Percentiles rank a stretch among this genome's conserved stretches.
Evolutionary conservation across 2,797 vertebrate genomes (phyloP).

Genomic region (Darevskia nairensis): DNA sequence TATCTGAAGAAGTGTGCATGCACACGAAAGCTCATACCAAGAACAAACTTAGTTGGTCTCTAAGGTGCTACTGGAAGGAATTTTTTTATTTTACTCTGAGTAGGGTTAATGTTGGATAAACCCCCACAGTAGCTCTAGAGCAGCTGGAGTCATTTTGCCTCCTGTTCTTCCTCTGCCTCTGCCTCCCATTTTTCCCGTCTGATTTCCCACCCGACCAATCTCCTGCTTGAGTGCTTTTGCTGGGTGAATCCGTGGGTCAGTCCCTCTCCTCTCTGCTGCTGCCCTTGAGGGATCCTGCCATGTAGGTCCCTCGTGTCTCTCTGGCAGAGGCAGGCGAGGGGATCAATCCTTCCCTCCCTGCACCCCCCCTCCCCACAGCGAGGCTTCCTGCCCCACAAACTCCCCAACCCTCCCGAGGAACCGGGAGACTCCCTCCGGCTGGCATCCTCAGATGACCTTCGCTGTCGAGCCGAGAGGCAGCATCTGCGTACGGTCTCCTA

Average conservation of each 20-base stretch:
- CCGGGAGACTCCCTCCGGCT: not conserved
- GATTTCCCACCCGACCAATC: not conserved
- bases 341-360: not conserved
- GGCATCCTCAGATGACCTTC: not conserved
- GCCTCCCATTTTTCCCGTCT: fast-evolving
- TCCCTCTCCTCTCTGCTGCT: too few relatives aligned
- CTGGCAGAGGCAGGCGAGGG: not conserved
- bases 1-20: too few relatives aligned
- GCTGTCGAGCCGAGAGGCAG: not conserved
- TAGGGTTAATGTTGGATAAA: not conserved
- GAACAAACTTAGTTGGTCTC: too few relatives aligned
- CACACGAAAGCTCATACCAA: too few relatives aligned
- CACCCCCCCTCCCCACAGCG: too few relatives aligned
- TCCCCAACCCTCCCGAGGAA: not conserved
- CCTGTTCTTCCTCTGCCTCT: not conserved
- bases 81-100: too few relatives aligned
- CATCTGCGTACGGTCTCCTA: not conserved
- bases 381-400: not conserved
- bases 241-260: not conserved
- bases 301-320: not conserved
- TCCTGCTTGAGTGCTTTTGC: not conserved
- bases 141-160: not conserved
- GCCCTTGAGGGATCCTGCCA: not conserved
- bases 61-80: too few relatives aligned
- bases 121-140: not conserved